phyloP scores from a whole-genome alignment of 2,888 invertebrate species.

The Eupithecia abbreviata region DNA sequence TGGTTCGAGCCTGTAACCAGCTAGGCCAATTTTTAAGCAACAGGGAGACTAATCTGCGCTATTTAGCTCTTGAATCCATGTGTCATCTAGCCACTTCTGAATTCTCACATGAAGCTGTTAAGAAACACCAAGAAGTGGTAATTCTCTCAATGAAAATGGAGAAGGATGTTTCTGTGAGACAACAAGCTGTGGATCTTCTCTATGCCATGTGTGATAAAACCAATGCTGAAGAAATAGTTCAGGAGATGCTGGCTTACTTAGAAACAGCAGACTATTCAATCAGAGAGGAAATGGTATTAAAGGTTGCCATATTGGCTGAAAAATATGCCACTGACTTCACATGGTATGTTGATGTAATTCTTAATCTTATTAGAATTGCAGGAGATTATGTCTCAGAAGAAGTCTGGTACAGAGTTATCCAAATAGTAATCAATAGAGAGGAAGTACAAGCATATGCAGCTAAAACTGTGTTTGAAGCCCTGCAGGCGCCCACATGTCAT shows the following conservation, averaged over 20 bases:
- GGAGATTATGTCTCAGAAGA: conserved; percentile 99
- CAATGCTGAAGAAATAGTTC: conserved; percentile 99
- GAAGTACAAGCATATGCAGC: conserved; percentile 99
- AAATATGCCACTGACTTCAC: conserved; percentile 99
- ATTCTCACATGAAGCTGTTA: conserved; percentile 99
- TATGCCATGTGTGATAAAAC: conserved; percentile 99
- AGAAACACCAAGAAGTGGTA: conserved; percentile 99
- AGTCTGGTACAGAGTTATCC: conserved; percentile 99
- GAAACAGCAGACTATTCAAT: conserved; percentile 99
- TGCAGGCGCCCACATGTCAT: conserved; percentile 99
- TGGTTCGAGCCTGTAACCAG: conserved; percentile 99
- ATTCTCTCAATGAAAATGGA: conserved; percentile 99
- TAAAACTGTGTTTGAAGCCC: conserved; percentile 99
- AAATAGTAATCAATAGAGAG: conserved; percentile 99
- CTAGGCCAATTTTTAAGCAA: conserved; percentile 98
- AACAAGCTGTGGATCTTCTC: conserved; percentile 98
- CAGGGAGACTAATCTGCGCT: conserved; percentile 98
- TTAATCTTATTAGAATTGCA: conserved; percentile 99
- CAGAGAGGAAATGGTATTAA: conserved; percentile 99
- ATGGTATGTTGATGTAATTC: conserved; percentile 99
- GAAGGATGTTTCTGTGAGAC: conserved; percentile 98
- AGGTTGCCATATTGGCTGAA: conserved; percentile 99
- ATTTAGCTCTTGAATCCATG: conserved; percentile 99
- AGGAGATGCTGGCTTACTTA: conserved; percentile 99
- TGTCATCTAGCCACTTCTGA: conserved; percentile 99